Evolutionary conservation across 2,113 vertebrate species (phyloP).

Genomic region (Aldabrachelys gigantea): DNA sequence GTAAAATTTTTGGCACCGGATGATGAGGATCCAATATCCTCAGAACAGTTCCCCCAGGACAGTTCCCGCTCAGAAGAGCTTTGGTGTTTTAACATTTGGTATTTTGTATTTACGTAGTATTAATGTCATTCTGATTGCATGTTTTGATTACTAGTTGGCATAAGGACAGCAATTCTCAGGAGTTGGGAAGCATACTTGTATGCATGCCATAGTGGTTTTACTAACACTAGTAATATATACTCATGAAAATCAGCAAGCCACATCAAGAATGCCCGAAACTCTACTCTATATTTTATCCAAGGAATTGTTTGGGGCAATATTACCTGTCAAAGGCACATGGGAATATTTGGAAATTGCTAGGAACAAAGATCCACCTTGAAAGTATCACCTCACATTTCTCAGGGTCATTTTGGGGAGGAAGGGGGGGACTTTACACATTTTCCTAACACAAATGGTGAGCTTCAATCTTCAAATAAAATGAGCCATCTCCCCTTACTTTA

Average conservation of each 20-base stretch:
- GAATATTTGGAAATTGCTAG: background rate
- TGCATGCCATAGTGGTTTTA: background rate
- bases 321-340: background rate
- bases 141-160: background rate
- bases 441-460: background rate
- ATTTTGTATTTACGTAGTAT: background rate
- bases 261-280: background rate
- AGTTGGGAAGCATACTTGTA: background rate
- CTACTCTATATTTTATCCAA: background rate
- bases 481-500: background rate
- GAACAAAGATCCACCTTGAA: background rate
- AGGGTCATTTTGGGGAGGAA: background rate
- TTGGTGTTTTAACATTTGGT: background rate
- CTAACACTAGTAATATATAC: background rate
- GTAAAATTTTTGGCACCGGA: background rate
- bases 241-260: background rate
- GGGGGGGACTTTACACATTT: background rate
- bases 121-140: background rate
- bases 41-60: background rate
- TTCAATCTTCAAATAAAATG: background rate
- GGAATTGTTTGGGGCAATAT: background rate
- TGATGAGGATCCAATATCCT: background rate
- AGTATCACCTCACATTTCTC: background rate
- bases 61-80: background rate
- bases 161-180: background rate